These are phyloP conservation scores for Isichthys henryi DNA, from an alignment of 2,113 vertebrate genomes.

Conservation along the genomic window DNA sequence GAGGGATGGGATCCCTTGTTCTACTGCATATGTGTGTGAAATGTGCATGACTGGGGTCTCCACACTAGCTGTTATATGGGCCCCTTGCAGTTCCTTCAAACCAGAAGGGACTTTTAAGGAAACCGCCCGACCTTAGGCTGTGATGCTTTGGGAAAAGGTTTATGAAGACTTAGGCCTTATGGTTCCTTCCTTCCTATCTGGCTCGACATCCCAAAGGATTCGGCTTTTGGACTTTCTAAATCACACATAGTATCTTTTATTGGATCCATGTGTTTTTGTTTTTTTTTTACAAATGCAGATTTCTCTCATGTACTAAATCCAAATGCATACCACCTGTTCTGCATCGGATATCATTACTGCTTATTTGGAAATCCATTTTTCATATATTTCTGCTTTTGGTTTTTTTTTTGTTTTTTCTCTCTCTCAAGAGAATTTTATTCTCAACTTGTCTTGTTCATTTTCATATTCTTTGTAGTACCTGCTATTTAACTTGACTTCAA, in stretches of 20 bases:
- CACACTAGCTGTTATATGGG: not conserved
- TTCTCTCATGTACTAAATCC: constrained; percentile 10
- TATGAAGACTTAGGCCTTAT: not conserved
- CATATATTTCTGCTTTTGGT: constrained; percentile 7
- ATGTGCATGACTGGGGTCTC: not conserved
- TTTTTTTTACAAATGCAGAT: constrained; percentile 6
- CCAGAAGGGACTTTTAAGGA: not conserved
- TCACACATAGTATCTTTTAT: constrained; percentile 15
- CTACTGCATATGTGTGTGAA: not conserved
- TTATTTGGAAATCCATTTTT: constrained; percentile 12
- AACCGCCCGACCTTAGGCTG: not conserved
- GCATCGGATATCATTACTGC: constrained; percentile 11
- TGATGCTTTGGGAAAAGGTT: not conserved
- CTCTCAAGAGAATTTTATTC: not conserved
- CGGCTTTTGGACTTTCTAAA: not conserved
- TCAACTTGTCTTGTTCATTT: not conserved
- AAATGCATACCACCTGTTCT: constrained; percentile 17
- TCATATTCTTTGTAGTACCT: not conserved
- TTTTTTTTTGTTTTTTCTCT: not conserved
- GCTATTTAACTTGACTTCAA: not conserved
- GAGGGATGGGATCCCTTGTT: not conserved
- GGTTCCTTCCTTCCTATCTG: not conserved
- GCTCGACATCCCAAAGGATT: not conserved
- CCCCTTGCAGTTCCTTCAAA: not conserved
- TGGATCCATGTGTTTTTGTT: constrained; percentile 13